Base-by-base conservation (phyloP, 2,888 invertebrate species). In the Orchesella flavescens region DNA sequence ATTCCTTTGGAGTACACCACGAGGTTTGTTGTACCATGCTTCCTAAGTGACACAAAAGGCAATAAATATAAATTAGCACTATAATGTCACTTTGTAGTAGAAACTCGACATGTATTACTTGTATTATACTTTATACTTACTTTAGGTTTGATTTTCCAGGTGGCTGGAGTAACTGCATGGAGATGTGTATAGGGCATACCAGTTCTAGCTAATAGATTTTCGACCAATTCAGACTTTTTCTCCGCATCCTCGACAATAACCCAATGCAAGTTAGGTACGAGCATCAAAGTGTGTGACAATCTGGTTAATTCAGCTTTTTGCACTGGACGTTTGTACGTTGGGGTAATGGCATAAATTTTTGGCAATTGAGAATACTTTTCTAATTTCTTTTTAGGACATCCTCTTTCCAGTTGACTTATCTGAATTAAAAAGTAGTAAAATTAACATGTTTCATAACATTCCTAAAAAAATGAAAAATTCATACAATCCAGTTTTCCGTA, bases 301-400 rank as follows among this genome's bases (percentile, higher is more conserved):
- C 98, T 93, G 73, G 97, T 97, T 13, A 98, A 91, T 90, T 98
- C 98, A 12, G 98, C 98, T 90, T 97, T 97, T 91, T 98, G 98
- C 44, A 95, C 95, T 57, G 95, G 93, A 84, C 98, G 92, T 34
- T 93, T 90, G 90, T 97, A 96, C 0, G 98, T 98, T 49, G 98
- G 98, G 3, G 98, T 98, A 87, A 98, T 94, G 17, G 95, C 95
- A 90, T 96, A 98, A 87, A 98, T 95, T 49, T 92, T 93, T 46
- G 96, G 95, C 84, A 92, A 89, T 86, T 91, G 90, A 0, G 80
- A 80, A 34, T 59, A 53, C 12, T 74, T 44, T 90, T 89, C 85
- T 90, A 53, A 1, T 15, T 49, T 72, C 12, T 53, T 65, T 15
- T 63, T 17, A 0, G 63, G 15, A 65, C 78, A 79, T 10, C 13